Conservation (phyloP, 2,888 invertebrate species). For the Leucophenga montana region DNA sequence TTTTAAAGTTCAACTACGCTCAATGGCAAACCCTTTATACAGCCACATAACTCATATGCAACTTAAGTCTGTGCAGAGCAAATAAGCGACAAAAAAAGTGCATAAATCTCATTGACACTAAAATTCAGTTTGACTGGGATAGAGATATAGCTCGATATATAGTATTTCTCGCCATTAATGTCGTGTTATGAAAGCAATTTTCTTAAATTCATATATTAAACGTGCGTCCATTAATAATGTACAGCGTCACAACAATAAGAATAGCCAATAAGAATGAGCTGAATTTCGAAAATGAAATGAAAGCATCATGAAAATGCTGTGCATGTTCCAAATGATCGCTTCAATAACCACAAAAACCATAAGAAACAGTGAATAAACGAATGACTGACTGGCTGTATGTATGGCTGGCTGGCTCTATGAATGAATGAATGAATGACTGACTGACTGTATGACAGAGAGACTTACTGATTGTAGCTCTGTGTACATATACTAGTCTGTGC, state of each 20-base stretch:
- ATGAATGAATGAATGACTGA: constrained; percentile 38
- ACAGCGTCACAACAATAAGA: not conserved
- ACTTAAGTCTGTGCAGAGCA: not conserved
- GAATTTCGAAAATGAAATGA: constrained; percentile 28
- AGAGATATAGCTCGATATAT: constrained; percentile 19
- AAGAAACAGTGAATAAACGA: constrained; percentile 54
- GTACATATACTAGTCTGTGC: constrained; percentile 20
- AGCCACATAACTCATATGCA: constrained; percentile 14
- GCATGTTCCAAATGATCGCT: constrained; percentile 68
- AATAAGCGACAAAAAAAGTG: constrained; percentile 6
- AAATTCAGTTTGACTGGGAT: constrained; percentile 57
- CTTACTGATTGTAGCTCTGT: constrained; percentile 17
- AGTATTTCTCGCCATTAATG: constrained; percentile 53
- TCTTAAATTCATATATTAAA: constrained; percentile 66
- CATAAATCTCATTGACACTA: constrained; percentile 65
- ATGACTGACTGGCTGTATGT: constrained; percentile 43
- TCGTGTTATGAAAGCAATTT: constrained; percentile 65
- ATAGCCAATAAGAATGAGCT: not conserved
- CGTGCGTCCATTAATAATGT: constrained; percentile 59
- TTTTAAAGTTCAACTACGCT: too few species aligned
- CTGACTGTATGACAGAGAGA: not conserved
- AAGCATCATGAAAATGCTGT: constrained; percentile 59
- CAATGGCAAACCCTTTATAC: too few species aligned
- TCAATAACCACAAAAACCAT: constrained; percentile 68
- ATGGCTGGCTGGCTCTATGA: constrained; percentile 35